phyloP scores from a whole-genome alignment of 2,797 vertebrate species.

The Galago senegalensis region DNA sequence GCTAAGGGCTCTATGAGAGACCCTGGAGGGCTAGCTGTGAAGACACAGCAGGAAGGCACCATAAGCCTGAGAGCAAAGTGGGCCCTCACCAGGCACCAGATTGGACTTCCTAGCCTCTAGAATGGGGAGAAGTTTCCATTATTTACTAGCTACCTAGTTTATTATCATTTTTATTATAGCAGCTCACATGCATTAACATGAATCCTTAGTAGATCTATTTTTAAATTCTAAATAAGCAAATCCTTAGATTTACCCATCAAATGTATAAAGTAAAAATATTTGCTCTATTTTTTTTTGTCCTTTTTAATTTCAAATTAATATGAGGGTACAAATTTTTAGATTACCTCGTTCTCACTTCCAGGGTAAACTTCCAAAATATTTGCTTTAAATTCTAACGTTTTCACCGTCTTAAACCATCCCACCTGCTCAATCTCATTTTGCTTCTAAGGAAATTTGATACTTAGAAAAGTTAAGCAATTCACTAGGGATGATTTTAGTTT shows the following conservation, averaged over 20 bases:
- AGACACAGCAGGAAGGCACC: background rate
- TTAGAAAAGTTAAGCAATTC: background rate
- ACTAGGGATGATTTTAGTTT: background rate
- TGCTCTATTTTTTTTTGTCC: background rate
- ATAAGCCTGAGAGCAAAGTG: background rate
- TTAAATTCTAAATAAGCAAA: background rate
- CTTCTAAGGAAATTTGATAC: background rate
- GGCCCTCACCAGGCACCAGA: background rate
- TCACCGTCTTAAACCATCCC: background rate
- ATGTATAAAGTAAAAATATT: background rate
- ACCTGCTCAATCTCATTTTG: background rate
- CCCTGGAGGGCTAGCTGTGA: background rate
- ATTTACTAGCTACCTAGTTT: background rate
- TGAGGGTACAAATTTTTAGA: too few relatives aligned
- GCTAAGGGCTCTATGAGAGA: background rate
- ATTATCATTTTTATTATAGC: background rate
- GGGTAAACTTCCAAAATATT: background rate
- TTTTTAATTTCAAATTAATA: too few relatives aligned
- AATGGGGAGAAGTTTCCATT: background rate
- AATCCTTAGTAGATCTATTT: background rate
- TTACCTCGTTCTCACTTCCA: too few relatives aligned
- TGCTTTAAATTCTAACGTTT: slow-evolving; percentile 23
- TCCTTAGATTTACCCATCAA: background rate
- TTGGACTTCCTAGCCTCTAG: background rate
- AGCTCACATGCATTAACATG: background rate